phyloP scores from a whole-genome alignment of 2,113 vertebrate genomes.

The Ptychochromis oligacanthus region DNA sequence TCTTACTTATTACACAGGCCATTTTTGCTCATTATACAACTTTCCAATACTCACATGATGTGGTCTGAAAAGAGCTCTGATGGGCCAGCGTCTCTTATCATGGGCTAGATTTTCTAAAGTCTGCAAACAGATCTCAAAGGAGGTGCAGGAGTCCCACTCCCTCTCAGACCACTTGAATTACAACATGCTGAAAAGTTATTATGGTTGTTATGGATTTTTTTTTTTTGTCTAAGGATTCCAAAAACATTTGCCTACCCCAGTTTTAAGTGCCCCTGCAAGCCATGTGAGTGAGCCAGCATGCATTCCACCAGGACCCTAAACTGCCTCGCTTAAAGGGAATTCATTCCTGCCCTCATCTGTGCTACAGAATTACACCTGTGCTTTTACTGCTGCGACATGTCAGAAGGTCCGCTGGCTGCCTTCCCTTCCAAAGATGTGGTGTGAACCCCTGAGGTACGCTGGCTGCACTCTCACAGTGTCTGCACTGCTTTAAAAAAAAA shows the following conservation, averaged over 20 bases:
- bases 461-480: constrained; percentile 33
- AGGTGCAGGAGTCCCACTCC: neutral
- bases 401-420: neutral
- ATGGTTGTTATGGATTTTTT: too few relatives aligned
- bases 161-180: neutral
- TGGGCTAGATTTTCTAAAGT: neutral
- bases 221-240: neutral
- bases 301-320: neutral
- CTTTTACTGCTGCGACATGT: neutral
- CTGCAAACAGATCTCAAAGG: neutral
- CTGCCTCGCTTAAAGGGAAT: neutral
- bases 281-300: neutral
- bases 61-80: neutral
- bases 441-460: constrained; percentile 38
- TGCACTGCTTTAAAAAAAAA: constrained; percentile 36
- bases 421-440: constrained; percentile 2
- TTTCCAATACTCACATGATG: neutral
- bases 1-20: neutral
- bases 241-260: neutral
- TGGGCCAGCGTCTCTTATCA: too few relatives aligned
- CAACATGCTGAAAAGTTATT: neutral
- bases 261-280: neutral
- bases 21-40: neutral
- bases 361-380: constrained; percentile 20
- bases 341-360: neutral